phyloP scores from a whole-genome alignment of 2,113 vertebrate genomes.

The Macrotis lagotis region DNA sequence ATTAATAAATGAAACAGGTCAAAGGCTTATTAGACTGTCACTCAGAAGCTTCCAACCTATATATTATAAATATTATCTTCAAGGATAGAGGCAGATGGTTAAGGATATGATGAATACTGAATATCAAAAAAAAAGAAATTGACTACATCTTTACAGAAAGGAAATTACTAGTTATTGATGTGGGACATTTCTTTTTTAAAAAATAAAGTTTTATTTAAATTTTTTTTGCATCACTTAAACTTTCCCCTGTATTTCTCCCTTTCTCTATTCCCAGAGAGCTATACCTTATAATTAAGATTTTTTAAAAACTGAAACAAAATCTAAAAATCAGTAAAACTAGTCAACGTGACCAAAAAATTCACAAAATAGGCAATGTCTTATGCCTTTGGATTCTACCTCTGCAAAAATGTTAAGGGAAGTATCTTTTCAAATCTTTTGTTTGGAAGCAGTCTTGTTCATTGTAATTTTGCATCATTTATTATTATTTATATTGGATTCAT shows the following conservation, averaged over 20 bases:
- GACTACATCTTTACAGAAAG: background rate
- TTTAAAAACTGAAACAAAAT: background rate
- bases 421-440: background rate
- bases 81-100: background rate
- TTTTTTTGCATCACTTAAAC: background rate
- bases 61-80: conserved; percentile 4
- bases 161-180: background rate
- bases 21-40: background rate
- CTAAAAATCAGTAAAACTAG: background rate
- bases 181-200: background rate
- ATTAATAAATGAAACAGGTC: conserved; percentile 1
- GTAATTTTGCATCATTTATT: background rate
- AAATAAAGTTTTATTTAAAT: background rate
- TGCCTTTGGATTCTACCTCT: background rate
- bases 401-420: background rate
- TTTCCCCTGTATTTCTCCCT: background rate
- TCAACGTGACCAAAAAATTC: background rate
- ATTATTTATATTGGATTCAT: background rate
- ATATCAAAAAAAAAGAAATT: background rate
- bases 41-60: background rate
- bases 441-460: background rate
- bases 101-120: background rate
- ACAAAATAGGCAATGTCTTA: background rate
- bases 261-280: background rate
- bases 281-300: background rate